These are phyloP conservation scores for Cynopterus brachyotis DNA, from an alignment of 2,113 vertebrate species.

Conservation along the genomic window DNA sequence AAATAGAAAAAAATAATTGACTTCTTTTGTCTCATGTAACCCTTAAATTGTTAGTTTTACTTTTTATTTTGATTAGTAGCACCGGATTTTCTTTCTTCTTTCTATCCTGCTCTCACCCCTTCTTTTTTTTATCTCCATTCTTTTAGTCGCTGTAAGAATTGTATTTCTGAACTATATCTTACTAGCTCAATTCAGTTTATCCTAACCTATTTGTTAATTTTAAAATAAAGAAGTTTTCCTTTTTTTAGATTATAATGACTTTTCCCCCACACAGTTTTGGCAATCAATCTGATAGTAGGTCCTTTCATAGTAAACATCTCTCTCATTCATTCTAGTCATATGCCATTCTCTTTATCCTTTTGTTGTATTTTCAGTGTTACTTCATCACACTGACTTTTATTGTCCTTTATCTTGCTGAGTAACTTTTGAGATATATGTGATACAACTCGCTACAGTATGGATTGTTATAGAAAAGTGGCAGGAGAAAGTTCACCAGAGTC, in stretches of 20 bases:
- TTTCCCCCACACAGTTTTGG: background rate
- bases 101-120: background rate
- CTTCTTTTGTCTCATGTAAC: background rate
- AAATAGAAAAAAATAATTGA: too few relatives aligned
- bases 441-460: background rate
- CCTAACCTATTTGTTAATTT: background rate
- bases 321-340: background rate
- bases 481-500: background rate
- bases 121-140: background rate
- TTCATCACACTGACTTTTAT: background rate
- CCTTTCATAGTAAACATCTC: background rate
- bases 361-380: background rate
- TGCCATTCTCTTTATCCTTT: background rate
- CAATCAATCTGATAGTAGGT: background rate
- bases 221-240: background rate
- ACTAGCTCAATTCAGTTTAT: background rate
- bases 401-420: accelerated
- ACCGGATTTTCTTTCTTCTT: background rate
- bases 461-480: background rate
- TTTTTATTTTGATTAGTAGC: background rate
- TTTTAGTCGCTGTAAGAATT: background rate
- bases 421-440: background rate
- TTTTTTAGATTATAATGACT: background rate
- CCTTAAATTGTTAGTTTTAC: background rate
- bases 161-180: background rate